A percentile compares a stretch with the other conserved stretches of the same genome.
Evolutionary conservation across 30 jellyfish, hydroid and myxozoan genomes (phyloP).

Genomic region (Aurelia sp.): DNA sequence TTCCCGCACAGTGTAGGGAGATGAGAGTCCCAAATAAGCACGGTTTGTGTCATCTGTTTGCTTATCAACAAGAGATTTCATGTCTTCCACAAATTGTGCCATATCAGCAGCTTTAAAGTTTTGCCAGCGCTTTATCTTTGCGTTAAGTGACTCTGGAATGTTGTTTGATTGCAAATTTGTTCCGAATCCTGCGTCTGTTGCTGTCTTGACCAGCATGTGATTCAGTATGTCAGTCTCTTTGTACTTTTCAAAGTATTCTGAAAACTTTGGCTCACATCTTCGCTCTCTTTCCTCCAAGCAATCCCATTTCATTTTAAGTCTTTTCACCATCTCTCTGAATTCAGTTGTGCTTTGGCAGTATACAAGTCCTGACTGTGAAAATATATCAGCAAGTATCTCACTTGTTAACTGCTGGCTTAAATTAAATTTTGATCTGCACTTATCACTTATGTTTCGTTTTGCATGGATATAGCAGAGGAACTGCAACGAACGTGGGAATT

Average conservation of each 20-base stretch:
- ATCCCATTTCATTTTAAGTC: conserved; percentile 7
- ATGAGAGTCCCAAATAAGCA: conserved; percentile 8
- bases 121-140: neutral
- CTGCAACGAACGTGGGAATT: too few species aligned
- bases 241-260: neutral
- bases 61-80: neutral
- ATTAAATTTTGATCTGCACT: too few species aligned
- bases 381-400: too few species aligned
- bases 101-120: conserved; percentile 2
- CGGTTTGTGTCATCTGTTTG: neutral
- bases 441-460: too few species aligned
- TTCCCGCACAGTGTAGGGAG: neutral
- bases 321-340: neutral
- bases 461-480: too few species aligned
- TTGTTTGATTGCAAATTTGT: neutral
- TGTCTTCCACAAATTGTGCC: conserved; percentile 16
- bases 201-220: conserved; percentile 1
- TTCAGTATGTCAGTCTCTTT: conserved; percentile 7
- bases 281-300: neutral
- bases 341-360: too few species aligned
- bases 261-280: conserved; percentile 2
- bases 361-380: too few species aligned
- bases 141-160: neutral
- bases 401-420: too few species aligned
- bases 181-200: too few species aligned